phyloP scores from a whole-genome alignment of 2,113 vertebrate genomes.

The Speoplatyrhinus poulsoni region DNA sequence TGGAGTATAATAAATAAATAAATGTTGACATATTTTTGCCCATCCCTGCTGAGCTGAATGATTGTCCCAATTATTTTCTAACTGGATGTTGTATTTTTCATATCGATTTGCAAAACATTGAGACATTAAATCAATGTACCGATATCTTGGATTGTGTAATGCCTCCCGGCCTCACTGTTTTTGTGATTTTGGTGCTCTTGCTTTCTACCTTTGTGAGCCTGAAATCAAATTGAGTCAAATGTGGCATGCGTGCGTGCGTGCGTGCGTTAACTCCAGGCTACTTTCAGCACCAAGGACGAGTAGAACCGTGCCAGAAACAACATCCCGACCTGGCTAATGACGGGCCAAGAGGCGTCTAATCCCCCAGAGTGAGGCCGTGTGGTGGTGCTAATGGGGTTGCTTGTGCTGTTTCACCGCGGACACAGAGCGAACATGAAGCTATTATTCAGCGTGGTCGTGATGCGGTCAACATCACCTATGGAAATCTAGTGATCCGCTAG shows the following conservation, averaged over 20 bases:
- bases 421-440: conserved; percentile 32
- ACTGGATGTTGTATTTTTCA: too few relatives aligned
- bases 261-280: neutral
- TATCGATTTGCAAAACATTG: too few relatives aligned
- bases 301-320: conserved; percentile 10
- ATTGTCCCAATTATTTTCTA: too few relatives aligned
- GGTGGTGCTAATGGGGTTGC: conserved; percentile 62
- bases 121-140: too few relatives aligned
- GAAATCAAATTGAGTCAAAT: neutral
- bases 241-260: too few relatives aligned
- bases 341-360: conserved; percentile 47
- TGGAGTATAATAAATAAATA: too few relatives aligned
- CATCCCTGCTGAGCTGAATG: too few relatives aligned
- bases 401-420: conserved; percentile 35
- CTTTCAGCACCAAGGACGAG: conserved; percentile 15
- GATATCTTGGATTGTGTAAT: too few relatives aligned
- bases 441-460: conserved; percentile 11
- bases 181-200: too few relatives aligned
- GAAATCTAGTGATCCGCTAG: neutral
- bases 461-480: neutral
- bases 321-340: conserved; percentile 16
- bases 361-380: conserved; percentile 32
- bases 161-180: too few relatives aligned
- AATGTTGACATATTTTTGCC: too few relatives aligned
- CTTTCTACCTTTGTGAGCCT: neutral